Base-by-base conservation (phyloP, 2,888 invertebrate species). In the Aporophyla nigra region DNA sequence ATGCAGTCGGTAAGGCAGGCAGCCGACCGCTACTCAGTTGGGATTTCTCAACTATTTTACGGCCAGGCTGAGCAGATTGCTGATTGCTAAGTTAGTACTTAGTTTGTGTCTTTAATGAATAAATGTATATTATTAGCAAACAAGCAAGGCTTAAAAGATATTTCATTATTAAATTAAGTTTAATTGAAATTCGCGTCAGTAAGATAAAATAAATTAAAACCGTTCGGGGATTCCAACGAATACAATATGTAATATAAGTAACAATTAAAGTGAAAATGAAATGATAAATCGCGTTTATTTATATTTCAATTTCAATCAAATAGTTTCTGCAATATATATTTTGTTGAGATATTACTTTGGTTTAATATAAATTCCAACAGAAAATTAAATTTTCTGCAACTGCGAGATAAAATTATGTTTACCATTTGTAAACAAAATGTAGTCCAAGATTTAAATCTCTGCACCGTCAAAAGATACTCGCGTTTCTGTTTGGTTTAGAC, bases 221-320 rank as follows among this genome's bases (percentile, higher is more conserved):
- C 33, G n/a, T 27, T 49, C n/a, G 3, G 49, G 19, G 40, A 16
- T 53, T 54, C 51, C 9, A 61, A 49, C 10, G 9, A 71, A 27
- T 10, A 7, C 16, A 33, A 3, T 33, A n/a, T 43, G 51, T 27
- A n/a, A n/a, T n/a, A n/a, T n/a, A n/a, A n/a, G n/a, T n/a, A n/a
- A n/a, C n/a, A n/a, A 59, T 59, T 21, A n/a, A 33, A 16, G 62
- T 53, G 14, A 27, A 76, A 49, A 61, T n/a, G 0, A 27, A 5
- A 61, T 16, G 7, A 16, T 33, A 27, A 62, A 54, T 27, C 49
- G 14, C 46, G 12, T 56, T 74, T 78, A 33, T 69, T 69, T 49
- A 56, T 58, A 33, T 33, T 58, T 78, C n/a, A 19, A 76, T 76
- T 76, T 62, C 19, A 58, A 61, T 61, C 16, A 61, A 68, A 40